Evolutionary conservation across 2,797 vertebrate genomes (phyloP), one percentile per base, ranked within the genome.

Genomic region (Syngnathus rostellatus): DNA sequence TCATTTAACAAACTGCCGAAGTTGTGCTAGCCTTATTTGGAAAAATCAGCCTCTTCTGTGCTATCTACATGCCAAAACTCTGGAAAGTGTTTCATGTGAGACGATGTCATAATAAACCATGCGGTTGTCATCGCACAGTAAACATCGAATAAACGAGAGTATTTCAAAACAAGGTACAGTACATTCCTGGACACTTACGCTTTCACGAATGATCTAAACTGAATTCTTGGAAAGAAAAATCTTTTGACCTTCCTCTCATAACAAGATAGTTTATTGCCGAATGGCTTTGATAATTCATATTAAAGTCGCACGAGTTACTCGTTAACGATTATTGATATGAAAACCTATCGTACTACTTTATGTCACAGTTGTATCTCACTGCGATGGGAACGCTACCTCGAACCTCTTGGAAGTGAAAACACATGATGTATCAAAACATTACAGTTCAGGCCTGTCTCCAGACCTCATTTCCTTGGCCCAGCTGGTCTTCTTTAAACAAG

Each of bases 151-250:
- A 51, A 67, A 50, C 0, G 8, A 10, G 14, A 38, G 55, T 21
- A 68, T 72, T 74, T 72, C 63, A 74, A 70, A 84, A 77, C 68
- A 71, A 74, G 73, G 70, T 19, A 48, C 79, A 87, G 70, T 19
- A 55, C 78, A 88, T 86, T 88, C 83, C 86, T 76, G 64, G 76
- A 77, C 78, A 79, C 80, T 86, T 81, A 83, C 64, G 69, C 75
- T 60, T 72, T 64, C 64, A 65, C 41, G 43, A 65, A 81, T 86
- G 81, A 87, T 68, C 73, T 79, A 83, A 83, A 76, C 39, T 50
- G 11, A 73, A 72, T 72, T 63, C 67, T 54, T 75, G 69, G 68
- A 76, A 70, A 37, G 48, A 53, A 76, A 66, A 75, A 23, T 14
- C 45, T 69, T 72, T 82, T 71, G 75, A 73, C 41, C 43, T 25